These are phyloP conservation scores for Plectropomus leopardus DNA, from an alignment of 2,113 vertebrate species.

Conservation along the genomic window DNA sequence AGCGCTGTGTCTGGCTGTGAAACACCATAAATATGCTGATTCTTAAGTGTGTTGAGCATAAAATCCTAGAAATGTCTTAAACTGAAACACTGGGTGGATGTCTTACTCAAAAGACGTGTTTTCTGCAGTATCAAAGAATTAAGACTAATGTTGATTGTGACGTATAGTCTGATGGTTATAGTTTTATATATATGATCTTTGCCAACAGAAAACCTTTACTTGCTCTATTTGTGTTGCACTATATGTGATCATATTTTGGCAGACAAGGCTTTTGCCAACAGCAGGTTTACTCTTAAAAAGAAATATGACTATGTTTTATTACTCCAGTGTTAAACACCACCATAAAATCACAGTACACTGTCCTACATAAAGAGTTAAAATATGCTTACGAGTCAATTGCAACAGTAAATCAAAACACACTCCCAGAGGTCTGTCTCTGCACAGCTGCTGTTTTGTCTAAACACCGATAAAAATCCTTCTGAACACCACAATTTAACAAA, in stretches of 20 bases:
- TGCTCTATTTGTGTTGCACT: neutral
- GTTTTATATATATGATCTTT: neutral
- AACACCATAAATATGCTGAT: no score
- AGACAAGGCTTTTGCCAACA: neutral
- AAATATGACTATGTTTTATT: neutral
- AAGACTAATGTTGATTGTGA: no score
- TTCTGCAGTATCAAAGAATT: neutral
- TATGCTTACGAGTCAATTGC: constrained; percentile 1
- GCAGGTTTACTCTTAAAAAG: neutral
- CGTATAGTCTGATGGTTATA: neutral
- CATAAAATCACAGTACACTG: constrained; percentile 3
- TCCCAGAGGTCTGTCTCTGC: neutral
- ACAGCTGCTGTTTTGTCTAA: neutral
- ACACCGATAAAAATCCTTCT: neutral
- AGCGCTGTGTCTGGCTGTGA: no score
- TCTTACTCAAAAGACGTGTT: no score
- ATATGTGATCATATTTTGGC: neutral
- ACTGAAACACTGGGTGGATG: neutral
- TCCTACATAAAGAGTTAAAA: neutral
- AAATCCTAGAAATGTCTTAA: no score
- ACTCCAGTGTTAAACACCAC: neutral
- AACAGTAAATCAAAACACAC: constrained; percentile 4
- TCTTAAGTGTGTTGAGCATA: no score
- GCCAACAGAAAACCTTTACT: neutral
- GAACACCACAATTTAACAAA: neutral